Evolutionary conservation across 1,140 invertebrate species (phyloP).

Genomic region (Brachionus asplanchnoidis): DNA sequence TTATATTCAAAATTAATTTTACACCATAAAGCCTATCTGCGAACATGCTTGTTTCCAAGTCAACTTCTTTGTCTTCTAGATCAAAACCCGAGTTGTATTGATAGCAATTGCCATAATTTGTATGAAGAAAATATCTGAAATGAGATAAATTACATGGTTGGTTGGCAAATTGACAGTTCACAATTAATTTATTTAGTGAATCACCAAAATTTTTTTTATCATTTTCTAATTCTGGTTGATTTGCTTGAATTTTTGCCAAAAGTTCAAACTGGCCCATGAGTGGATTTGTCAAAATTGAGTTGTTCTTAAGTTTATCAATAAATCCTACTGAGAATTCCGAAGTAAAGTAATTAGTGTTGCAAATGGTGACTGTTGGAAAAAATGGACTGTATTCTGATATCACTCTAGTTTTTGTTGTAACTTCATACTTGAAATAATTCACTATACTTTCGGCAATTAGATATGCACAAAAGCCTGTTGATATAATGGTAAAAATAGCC

Average conservation of each 20-base stretch:
- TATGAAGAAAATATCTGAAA: not conserved
- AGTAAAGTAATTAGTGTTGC: slow-evolving; percentile 17
- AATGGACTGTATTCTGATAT: not conserved
- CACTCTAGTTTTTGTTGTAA: not conserved
- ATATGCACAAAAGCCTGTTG: not conserved
- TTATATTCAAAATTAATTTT: not conserved
- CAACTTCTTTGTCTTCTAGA: not conserved
- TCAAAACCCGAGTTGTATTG: not conserved
- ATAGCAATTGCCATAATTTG: slow-evolving; percentile 20
- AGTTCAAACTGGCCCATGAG: not conserved
- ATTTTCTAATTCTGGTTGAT: not conserved
- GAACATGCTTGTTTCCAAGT: not conserved
- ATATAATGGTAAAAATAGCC: not conserved
- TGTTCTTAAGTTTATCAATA: not conserved
- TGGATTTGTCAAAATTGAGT: not conserved
- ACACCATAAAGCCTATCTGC: not conserved
- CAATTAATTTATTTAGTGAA: not conserved
- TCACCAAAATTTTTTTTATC: not conserved
- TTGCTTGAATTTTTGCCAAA: not conserved
- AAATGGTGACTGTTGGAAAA: slow-evolving; percentile 20
- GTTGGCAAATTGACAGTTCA: not conserved
- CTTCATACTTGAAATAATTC: not conserved
- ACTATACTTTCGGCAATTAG: not conserved
- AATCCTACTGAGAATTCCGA: not conserved
- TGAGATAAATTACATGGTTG: not conserved